These are phyloP conservation scores for Pan troglodytes DNA, from an alignment of 2,113 vertebrate species.

Conservation along the genomic window DNA sequence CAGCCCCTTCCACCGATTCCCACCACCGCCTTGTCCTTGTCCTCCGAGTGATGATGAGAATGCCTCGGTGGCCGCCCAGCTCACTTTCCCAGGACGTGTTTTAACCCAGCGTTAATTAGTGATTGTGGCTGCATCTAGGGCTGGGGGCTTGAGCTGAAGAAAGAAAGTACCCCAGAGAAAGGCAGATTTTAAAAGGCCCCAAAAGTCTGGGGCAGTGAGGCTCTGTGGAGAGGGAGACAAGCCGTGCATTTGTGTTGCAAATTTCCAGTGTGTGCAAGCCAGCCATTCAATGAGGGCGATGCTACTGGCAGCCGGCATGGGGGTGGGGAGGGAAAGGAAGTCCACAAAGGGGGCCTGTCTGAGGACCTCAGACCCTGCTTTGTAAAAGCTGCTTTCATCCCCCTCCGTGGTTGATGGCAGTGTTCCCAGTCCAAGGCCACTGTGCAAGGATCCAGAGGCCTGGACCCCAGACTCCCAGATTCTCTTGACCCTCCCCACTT, in stretches of 20 bases:
- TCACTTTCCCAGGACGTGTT: neutral
- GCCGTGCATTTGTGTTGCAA: slow-evolving; percentile 59
- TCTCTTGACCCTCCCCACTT: neutral
- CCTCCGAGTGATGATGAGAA: neutral
- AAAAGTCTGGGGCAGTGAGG: neutral
- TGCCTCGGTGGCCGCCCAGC: neutral
- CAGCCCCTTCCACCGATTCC: neutral
- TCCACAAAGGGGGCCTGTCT: slow-evolving; percentile 64
- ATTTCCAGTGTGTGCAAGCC: slow-evolving; percentile 61
- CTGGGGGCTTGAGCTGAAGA: neutral
- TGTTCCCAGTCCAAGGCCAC: slow-evolving; percentile 19
- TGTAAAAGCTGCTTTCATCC: slow-evolving; percentile 62
- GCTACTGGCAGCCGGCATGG: neutral
- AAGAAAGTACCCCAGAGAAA: slow-evolving; percentile 54
- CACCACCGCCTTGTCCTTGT: neutral
- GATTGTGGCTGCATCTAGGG: neutral
- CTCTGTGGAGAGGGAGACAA: neutral
- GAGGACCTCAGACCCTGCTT: slow-evolving; percentile 52
- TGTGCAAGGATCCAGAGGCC: neutral
- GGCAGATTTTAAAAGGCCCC: slow-evolving; percentile 25
- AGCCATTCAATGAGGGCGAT: slow-evolving; percentile 47
- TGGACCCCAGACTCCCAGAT: neutral
- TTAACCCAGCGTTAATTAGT: slow-evolving; percentile 60
- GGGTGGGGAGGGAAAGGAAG: neutral
- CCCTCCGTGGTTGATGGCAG: slow-evolving; percentile 5